Base-by-base conservation (phyloP, 2,113 vertebrate species). In the Anarrhichthys ocellatus region DNA sequence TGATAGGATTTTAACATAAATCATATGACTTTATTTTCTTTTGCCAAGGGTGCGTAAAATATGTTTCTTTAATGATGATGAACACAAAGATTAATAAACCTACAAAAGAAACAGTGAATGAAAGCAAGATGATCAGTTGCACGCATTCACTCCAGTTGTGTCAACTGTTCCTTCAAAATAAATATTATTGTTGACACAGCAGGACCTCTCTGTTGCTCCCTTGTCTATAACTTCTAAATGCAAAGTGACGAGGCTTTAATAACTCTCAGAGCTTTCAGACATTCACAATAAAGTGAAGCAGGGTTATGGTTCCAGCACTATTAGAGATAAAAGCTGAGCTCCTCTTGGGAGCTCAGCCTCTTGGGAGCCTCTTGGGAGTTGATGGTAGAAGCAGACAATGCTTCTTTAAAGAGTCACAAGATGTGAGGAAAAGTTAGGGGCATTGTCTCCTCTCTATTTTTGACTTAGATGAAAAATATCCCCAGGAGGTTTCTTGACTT, bases 241-340 rank as follows among this genome's bases (percentile, higher is more conserved):
- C 71, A 89, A 82, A 85, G 72, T 74, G 82, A 80, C 79, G 83
- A 40, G 69, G 32, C 74, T 88, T 90, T 87, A 87, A 83, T 78
- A 68, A 65, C 50, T 87, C 78, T 85, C 69, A 87, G 44, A 75
- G 82, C 84, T 65, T 73, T 67, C 54, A 52, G 81, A 85, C 87
- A 92, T 73, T 80, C 78, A 90, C 81, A 52, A 72, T 66, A 79
- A 83, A 83, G 76, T 34, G 72, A 82, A 85, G 68, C 87, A 86
- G 83, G 66, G 80, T 78, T 80, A 77, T 76, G 83, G 76, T 80
- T 92, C 58, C 65, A 61, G 71, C 65, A 78, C 75, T 42, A 38
- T 61, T 40, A 22, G 56, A 92, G 84, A 92, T 91, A 86, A 93
- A 92, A 92, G 89, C 38, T 9, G 38, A 38, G 56, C 59, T 77